Percentiles rank a stretch among this genome's conserved stretches.
These are phyloP conservation scores for Drosophila tsacasi DNA, from an alignment of 1,140 invertebrate genomes.

Conservation along the genomic window DNA sequence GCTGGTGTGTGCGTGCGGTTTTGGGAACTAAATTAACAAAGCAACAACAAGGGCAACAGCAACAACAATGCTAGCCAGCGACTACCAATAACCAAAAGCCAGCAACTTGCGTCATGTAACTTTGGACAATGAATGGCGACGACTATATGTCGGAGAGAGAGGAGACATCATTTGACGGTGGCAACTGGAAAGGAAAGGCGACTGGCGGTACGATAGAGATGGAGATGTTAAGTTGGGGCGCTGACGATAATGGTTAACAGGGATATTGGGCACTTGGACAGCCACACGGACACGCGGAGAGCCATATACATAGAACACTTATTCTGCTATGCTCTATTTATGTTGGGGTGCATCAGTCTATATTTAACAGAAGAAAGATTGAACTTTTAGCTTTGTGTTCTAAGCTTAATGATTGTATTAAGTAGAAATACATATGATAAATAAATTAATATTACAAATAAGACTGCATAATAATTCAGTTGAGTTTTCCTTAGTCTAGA, in stretches of 20 bases:
- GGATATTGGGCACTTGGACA: slow-evolving; percentile 28
- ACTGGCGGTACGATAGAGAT: slow-evolving; percentile 4
- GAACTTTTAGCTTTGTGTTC: too few relatives aligned
- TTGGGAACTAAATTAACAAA: slow-evolving; percentile 79
- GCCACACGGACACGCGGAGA: slow-evolving; percentile 12
- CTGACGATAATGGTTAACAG: slow-evolving; percentile 43
- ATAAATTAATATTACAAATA: background rate
- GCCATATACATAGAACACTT: slow-evolving; percentile 7
- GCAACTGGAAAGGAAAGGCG: slow-evolving; percentile 21
- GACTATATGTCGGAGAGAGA: slow-evolving; percentile 9
- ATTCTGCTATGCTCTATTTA: background rate
- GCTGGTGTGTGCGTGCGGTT: slow-evolving; percentile 36
- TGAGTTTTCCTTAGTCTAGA: too few relatives aligned
- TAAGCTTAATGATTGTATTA: background rate
- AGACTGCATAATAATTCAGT: background rate
- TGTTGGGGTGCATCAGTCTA: background rate
- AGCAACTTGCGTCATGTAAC: slow-evolving; percentile 63
- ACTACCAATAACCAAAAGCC: slow-evolving; percentile 77
- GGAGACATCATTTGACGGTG: background rate
- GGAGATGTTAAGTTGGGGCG: slow-evolving; percentile 10
- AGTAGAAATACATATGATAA: background rate
- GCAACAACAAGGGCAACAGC: slow-evolving; percentile 26
- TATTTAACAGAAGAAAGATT: background rate
- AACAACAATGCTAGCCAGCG: slow-evolving; percentile 38
- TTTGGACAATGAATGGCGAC: slow-evolving; percentile 66